phyloP scores from a whole-genome alignment of 2,113 vertebrate genomes.

The Malurus cyaneus region DNA sequence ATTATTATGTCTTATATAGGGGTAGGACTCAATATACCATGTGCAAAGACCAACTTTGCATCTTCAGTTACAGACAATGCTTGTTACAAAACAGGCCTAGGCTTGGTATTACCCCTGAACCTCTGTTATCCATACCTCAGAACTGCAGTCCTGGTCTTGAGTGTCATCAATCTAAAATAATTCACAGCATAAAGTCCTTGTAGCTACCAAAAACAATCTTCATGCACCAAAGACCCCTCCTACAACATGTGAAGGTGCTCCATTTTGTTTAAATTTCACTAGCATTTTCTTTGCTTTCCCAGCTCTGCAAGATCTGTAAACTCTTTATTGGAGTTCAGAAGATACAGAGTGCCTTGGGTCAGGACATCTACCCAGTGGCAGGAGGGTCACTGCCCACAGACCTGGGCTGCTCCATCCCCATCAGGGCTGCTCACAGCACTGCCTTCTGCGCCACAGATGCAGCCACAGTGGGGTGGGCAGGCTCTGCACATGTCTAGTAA shows the following conservation, averaged over 20 bases:
- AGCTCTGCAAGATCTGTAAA: not conserved
- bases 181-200: not conserved
- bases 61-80: not conserved
- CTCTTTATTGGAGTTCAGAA: not conserved
- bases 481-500: not conserved
- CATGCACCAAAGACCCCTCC: not conserved
- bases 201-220: not conserved
- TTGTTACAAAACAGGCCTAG: not conserved
- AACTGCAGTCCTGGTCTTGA: not conserved
- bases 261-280: not conserved
- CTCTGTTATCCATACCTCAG: not conserved
- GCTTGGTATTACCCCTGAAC: not conserved
- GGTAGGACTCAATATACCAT: not conserved
- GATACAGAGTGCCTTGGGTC: not conserved
- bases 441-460: not conserved
- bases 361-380: not conserved
- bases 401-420: not conserved
- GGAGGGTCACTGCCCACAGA: not conserved
- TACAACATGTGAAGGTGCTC: rapidly evolving
- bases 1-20: not conserved
- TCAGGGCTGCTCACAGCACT: rapidly evolving
- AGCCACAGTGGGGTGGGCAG: not conserved
- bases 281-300: not conserved
- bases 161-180: not conserved
- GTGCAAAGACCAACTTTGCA: not conserved